Evolutionary conservation across 2,797 vertebrate species (phyloP).

Genomic region (Petrocephalus sullivani): DNA sequence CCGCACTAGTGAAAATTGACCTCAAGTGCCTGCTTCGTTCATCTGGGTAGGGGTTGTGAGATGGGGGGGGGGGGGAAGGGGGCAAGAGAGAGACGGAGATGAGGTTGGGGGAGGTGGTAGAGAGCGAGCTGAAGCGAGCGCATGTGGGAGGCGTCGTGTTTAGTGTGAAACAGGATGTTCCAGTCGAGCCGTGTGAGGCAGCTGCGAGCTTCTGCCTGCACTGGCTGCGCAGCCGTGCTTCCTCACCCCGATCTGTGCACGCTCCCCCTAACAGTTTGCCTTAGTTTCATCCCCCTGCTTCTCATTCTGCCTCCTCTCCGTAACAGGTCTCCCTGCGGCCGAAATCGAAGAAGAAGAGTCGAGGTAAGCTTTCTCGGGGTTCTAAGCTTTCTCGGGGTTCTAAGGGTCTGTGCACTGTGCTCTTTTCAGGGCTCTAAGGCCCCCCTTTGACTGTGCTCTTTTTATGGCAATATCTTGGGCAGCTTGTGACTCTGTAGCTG

Average conservation of each 20-base stretch:
- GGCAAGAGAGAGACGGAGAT: not conserved
- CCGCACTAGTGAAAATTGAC: not conserved
- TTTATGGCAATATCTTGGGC: not conserved
- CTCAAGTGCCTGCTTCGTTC: not conserved
- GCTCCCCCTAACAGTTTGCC: not conserved
- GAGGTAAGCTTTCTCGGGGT: constrained; percentile 48
- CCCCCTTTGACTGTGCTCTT: not conserved
- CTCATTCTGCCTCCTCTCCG: constrained; percentile 52
- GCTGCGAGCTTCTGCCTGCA: not conserved
- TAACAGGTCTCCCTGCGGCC: constrained; percentile 86
- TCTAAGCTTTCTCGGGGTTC: no score
- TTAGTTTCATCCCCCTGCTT: constrained; percentile 30
- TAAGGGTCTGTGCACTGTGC: no score
- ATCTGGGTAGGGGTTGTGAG: not conserved
- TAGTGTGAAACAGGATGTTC: constrained; percentile 60
- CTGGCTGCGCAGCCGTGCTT: not conserved
- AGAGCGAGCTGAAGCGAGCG: not conserved
- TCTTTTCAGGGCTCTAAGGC: no score
- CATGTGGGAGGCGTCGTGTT: constrained; percentile 19
- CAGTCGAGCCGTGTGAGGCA: constrained; percentile 40
- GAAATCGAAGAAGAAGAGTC: constrained; percentile 83
- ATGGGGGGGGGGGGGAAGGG: not conserved
- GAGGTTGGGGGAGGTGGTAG: constrained; percentile 14
- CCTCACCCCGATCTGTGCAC: not conserved
- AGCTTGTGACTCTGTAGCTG: not conserved